Base-by-base conservation (phyloP, 2,888 invertebrate genomes). In the Drosophila anomelani region DNA sequence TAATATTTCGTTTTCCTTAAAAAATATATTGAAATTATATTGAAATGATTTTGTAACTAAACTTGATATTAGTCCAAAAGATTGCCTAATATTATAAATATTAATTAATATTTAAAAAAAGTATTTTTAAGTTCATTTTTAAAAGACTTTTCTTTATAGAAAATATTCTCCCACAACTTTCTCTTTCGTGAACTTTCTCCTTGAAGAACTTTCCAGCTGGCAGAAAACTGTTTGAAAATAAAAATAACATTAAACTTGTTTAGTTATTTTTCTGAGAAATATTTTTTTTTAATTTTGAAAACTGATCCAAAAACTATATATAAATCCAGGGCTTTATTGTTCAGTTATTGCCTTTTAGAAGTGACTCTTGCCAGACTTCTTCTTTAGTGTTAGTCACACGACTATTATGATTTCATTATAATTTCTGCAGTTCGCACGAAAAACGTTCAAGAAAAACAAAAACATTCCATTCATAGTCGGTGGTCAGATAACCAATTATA, bases 401-500 rank as follows among this genome's bases (percentile, higher is more conserved):
- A 63, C 29, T 17, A 38, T 63, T 63, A 55, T 69, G 70, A 56
- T 67, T 69, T 55, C 70, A 69, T 20, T 55, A 56, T 46, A 69
- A 69, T 39, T 46, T 67, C 68, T 67, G 66, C 44, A 54, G 53
- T 67, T 67, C 53, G 38, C 68, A 44, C 68, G 66, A 67, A 60
- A 54, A 69, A 20, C 46, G 55, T 17, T 17, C 20, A 54, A 39
- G 51, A 46, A 60, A 44, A 70, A 46, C 34, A 70, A 60, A 72
- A 70, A 56, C 54, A 57, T 75, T 75, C 47, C 53, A 43, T 58
- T 38, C n/a, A 41, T 17, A 51, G 34, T 61, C 63, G 55, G 55
- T 63, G 55, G 63, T 44, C 54, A 73, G 74, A 73, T 58, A 73
- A 63, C 63, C 75, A 74, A 57, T 73, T 72, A 74, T 73, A 67